A percentile compares a stretch with the other conserved stretches of the same genome.
phyloP scores from a whole-genome alignment of 2,888 invertebrate species.

The Andrena dorsata region DNA sequence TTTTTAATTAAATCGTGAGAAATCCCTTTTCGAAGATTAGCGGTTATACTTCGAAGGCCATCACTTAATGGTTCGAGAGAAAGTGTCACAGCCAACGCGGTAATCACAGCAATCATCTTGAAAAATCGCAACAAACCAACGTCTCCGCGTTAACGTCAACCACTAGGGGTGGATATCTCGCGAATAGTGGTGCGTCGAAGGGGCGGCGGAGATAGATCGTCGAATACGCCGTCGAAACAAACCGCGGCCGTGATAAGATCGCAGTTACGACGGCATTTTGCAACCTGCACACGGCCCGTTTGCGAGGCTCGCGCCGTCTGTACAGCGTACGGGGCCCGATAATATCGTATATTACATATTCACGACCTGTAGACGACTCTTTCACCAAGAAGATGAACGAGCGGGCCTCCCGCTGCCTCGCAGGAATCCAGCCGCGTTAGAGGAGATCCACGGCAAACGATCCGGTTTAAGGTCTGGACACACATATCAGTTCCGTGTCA shows the following conservation, averaged over 20 bases:
- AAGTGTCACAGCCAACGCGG: not conserved
- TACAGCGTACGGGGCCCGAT: slow-evolving; percentile 1
- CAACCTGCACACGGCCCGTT: slow-evolving; percentile 24
- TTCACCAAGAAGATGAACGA: slow-evolving; percentile 52
- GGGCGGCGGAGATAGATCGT: not conserved
- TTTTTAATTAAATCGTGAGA: not conserved
- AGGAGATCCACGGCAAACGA: slow-evolving; percentile 42
- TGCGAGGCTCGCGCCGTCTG: not conserved
- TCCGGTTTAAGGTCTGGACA: not conserved
- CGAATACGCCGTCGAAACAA: slow-evolving; percentile 12
- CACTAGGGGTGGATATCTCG: not conserved
- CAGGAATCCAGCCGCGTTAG: slow-evolving; percentile 50
- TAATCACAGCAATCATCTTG: not conserved
- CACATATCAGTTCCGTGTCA: no score
- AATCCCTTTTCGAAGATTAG: not conserved
- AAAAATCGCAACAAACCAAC: not conserved
- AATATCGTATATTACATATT: slow-evolving; percentile 52
- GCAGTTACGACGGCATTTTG: slow-evolving; percentile 19
- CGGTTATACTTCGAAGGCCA: not conserved
- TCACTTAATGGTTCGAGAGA: not conserved
- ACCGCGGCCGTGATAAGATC: slow-evolving; percentile 32
- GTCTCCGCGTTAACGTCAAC: not conserved
- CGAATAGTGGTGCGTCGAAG: not conserved
- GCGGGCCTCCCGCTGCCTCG: slow-evolving; percentile 16
- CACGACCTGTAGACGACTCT: slow-evolving; percentile 49